phyloP scores from a whole-genome alignment of 2,888 invertebrate species.

The Pristionchus japonicus region DNA sequence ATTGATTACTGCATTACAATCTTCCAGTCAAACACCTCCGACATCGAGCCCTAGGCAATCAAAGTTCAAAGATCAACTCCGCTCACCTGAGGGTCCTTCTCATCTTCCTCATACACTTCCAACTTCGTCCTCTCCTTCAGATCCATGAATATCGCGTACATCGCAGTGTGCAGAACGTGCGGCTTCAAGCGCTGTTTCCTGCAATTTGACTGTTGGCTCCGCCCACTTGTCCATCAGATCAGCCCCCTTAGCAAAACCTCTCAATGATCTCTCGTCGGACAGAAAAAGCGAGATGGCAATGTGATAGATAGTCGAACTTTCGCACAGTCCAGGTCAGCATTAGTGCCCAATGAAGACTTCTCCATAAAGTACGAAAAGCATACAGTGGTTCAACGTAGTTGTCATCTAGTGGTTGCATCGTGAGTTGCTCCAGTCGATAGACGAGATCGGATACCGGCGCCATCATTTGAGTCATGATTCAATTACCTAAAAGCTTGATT shows the following conservation, averaged over 20 bases:
- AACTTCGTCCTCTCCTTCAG: neutral
- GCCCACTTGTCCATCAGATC: too few species aligned
- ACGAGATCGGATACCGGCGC: neutral
- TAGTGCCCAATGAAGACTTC: too few species aligned
- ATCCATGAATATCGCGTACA: neutral
- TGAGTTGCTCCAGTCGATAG: neutral
- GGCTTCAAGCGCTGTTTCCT: neutral
- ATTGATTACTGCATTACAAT: too few species aligned
- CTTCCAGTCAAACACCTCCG: too few species aligned
- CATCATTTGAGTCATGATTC: neutral
- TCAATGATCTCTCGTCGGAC: too few species aligned
- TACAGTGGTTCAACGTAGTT: neutral
- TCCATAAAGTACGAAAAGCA: neutral
- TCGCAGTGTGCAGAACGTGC: neutral
- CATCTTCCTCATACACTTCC: neutral
- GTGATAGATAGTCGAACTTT: too few species aligned
- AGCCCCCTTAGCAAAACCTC: too few species aligned
- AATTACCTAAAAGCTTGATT: neutral
- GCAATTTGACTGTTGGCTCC: neutral
- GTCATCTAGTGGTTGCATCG: neutral
- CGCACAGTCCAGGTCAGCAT: too few species aligned
- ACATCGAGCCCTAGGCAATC: too few species aligned
- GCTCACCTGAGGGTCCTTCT: neutral
- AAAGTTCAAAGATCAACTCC: neutral
- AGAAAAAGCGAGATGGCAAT: neutral